phyloP scores from a whole-genome alignment of 2,888 invertebrate genomes.

The Monoplex corrugatus region DNA sequence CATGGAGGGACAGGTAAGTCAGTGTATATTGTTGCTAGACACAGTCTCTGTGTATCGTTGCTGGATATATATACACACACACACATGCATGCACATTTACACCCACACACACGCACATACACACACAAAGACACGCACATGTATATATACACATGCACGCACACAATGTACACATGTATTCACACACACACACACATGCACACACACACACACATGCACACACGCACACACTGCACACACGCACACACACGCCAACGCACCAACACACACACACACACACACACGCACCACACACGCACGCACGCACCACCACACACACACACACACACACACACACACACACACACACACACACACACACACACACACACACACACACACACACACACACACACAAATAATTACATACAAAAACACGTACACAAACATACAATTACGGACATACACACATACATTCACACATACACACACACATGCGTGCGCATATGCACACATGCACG shows the following conservation, averaged over 20 bases:
- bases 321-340: background rate
- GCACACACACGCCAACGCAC: background rate
- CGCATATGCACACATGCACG: too few species aligned
- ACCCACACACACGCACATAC: background rate
- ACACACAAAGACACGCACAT: background rate
- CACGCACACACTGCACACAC: background rate
- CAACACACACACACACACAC: background rate
- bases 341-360: background rate
- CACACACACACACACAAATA: background rate
- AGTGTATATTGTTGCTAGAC: background rate
- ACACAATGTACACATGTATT: background rate
- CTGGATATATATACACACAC: background rate
- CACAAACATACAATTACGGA: too few species aligned
- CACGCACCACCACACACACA: too few species aligned
- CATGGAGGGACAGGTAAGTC: conserved; percentile 76
- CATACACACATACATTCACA: background rate
- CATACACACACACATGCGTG: background rate
- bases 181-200: too few species aligned
- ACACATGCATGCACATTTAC: background rate
- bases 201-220: background rate
- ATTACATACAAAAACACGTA: background rate
- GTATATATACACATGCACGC: background rate
- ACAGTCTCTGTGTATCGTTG: conserved; percentile 63
- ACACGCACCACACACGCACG: background rate
- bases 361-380: background rate